Conservation (phyloP, 2,888 invertebrate species). For the Coleophora flavipennella region DNA sequence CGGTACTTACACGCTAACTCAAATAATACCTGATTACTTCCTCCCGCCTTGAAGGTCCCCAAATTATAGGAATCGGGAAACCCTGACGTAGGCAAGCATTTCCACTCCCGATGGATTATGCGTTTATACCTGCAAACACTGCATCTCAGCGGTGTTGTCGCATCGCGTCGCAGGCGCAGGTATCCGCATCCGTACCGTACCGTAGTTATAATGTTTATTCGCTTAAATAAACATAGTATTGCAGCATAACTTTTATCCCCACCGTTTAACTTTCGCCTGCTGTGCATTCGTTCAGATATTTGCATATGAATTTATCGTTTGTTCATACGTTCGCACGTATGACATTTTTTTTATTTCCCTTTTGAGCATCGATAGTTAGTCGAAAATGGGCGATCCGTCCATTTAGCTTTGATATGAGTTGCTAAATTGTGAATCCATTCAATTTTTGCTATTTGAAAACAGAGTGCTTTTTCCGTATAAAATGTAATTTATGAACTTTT, state of each 20-base stretch:
- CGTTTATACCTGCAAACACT: too few species aligned
- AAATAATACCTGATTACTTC: too few species aligned
- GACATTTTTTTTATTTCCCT: conserved; percentile 37
- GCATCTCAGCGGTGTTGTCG: conserved; percentile 1
- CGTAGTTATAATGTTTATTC: conserved; percentile 47
- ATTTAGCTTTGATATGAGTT: conserved; percentile 14
- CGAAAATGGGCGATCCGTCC: conserved; percentile 29
- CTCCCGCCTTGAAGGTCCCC: too few species aligned
- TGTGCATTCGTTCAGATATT: conserved; percentile 42
- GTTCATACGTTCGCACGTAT: conserved; percentile 12
- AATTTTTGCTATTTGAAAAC: too few species aligned
- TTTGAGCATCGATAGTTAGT: conserved; percentile 29
- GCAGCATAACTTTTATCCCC: conserved; percentile 42
- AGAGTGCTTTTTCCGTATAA: too few species aligned
- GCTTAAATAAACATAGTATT: conserved; percentile 46
- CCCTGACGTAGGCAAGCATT: too few species aligned
- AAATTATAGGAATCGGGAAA: too few species aligned
- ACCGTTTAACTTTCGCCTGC: conserved; percentile 47
- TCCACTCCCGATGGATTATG: too few species aligned
- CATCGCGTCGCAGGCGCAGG: conserved; percentile 1
- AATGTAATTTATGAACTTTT: too few species aligned
- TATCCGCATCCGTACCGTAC: too few species aligned
- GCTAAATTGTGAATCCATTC: conserved; percentile 6
- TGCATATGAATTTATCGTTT: conserved; percentile 56
- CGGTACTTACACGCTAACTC: too few species aligned